Conservation (phyloP, 2,113 vertebrate genomes). For the Scartelaos histophorus region DNA sequence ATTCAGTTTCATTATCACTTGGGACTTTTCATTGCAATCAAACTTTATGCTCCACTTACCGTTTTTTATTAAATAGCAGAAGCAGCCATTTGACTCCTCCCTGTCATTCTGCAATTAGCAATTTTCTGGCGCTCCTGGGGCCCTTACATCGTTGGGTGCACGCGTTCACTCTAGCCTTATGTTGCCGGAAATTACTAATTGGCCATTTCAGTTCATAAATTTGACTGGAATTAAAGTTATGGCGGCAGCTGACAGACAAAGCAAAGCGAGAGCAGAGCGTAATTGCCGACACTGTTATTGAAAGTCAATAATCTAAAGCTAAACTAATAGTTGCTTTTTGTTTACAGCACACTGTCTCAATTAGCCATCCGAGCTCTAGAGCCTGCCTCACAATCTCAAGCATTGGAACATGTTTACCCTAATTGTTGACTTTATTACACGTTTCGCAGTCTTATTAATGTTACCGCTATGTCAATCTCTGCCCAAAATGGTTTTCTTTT, state of each 20-base stretch:
- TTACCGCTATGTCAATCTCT: conserved; percentile 60
- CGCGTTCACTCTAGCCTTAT: conserved; percentile 2
- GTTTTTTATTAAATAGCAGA: conserved; percentile 9
- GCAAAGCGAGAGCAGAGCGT: conserved; percentile 43
- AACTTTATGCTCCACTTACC: conserved; percentile 9
- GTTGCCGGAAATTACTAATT: conserved; percentile 57
- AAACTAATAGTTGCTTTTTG: conserved; percentile 54
- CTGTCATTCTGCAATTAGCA: conserved; percentile 10
- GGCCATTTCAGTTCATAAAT: conserved; percentile 54
- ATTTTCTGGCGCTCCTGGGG: conserved; percentile 3
- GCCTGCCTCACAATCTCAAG: conserved; percentile 68
- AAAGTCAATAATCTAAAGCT: conserved; percentile 72
- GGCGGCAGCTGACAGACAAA: conserved; percentile 48
- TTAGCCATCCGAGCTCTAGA: conserved; percentile 59
- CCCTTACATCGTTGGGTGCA: conserved; percentile 8
- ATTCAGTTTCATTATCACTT: neutral
- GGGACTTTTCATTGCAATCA: conserved; percentile 1
- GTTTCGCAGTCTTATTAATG: conserved; percentile 75
- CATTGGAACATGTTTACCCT: conserved; percentile 76
- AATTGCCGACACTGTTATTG: conserved; percentile 71
- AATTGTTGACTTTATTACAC: conserved; percentile 83
- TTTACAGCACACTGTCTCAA: conserved; percentile 56
- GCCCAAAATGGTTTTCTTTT: conserved; percentile 68
- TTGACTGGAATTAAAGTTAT: conserved; percentile 49
- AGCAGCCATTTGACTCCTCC: neutral